Conservation (phyloP, 2,888 invertebrate genomes). For the Hypselothyrea guttata region DNA sequence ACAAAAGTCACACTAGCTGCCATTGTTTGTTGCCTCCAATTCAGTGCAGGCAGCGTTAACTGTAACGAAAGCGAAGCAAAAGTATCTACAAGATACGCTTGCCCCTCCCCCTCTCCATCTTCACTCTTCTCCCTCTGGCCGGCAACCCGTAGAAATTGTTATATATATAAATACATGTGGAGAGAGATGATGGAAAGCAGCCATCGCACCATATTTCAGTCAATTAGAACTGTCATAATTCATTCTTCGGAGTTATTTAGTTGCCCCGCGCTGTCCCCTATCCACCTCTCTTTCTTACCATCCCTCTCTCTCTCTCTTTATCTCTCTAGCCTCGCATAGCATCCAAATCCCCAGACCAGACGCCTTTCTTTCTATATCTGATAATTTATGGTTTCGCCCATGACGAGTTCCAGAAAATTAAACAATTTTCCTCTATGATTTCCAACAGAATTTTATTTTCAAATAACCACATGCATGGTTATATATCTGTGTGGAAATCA, state of each 20-base stretch:
- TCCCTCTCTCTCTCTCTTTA: conserved; percentile 10
- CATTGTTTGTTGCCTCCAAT: conserved; percentile 43
- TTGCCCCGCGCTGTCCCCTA: conserved; percentile 38
- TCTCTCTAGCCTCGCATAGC: conserved; percentile 1
- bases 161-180: conserved; percentile 14
- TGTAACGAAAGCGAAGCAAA: conserved; percentile 68
- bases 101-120: conserved; percentile 26
- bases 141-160: conserved; percentile 50
- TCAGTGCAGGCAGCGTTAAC: conserved; percentile 63
- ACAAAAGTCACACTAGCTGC: conserved; percentile 13
- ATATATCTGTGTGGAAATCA: conserved; percentile 19
- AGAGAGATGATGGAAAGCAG: conserved; percentile 74
- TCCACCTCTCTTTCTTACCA: conserved; percentile 11
- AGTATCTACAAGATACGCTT: conserved; percentile 69
- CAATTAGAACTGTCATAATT: conserved; percentile 82
- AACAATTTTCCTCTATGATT: conserved; percentile 67
- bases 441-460: conserved; percentile 33
- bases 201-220: conserved; percentile 81
- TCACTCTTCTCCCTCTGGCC: neutral
- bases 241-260: conserved; percentile 80
- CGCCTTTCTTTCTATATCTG: conserved; percentile 42
- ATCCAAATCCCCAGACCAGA: conserved; percentile 15
- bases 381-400: conserved; percentile 79
- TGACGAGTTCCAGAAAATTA: conserved; percentile 81
- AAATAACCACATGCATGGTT: conserved; percentile 34